Evolutionary conservation across 1,140 invertebrate species (phyloP), one percentile per base, ranked within the genome.

Genomic region (Galleria mellonella): DNA sequence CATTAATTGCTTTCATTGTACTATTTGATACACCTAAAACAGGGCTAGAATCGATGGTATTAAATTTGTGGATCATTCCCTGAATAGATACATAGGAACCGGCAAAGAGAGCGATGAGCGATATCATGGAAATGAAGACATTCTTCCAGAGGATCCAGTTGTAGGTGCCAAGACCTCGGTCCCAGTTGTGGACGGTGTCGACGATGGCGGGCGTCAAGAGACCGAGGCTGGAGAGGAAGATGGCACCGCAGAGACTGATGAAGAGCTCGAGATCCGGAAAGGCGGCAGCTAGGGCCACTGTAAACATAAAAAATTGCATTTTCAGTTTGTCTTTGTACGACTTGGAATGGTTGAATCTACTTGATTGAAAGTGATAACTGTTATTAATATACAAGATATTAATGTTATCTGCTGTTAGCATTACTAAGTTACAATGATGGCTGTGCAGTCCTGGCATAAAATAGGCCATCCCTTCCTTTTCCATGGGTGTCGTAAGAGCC

Each of bases 221-320:
- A 28, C 96, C 96, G 9, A 98, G 88, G 28, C 92, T 91, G 5
- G 94, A 95, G 49, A 96, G 92, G 70, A 94, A 94, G 35, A 97
- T 87, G 0, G 97, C 94, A 8, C 97, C 97, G 28, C 97, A 92
- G 10, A 97, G 86, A 35, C 94, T 93, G 60, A 98, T 98, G 64
- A 97, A 91, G 0, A 95, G 87, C 50, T 96, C 95, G 53, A 98
- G 83, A 52, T 95, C 88, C 0, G 95, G 94, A 31, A 97, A 92
- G 2, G 90, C 83, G 0, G 91, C 89, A 0, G 95, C 95, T 9
- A 97, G 72, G 9, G 88, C 86, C 78, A 94, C 94, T 94, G 87
- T 17, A 87, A 78, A 49, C 64, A 47, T 42, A 45, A 55, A 40
- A 41, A 43, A 40, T 33, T 43, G n/a, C n/a, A n/a, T n/a, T n/a